Evolutionary conservation across 2,113 vertebrate species (phyloP), one percentile per base, ranked within the genome.

Genomic region (Callopanchax toddi): DNA sequence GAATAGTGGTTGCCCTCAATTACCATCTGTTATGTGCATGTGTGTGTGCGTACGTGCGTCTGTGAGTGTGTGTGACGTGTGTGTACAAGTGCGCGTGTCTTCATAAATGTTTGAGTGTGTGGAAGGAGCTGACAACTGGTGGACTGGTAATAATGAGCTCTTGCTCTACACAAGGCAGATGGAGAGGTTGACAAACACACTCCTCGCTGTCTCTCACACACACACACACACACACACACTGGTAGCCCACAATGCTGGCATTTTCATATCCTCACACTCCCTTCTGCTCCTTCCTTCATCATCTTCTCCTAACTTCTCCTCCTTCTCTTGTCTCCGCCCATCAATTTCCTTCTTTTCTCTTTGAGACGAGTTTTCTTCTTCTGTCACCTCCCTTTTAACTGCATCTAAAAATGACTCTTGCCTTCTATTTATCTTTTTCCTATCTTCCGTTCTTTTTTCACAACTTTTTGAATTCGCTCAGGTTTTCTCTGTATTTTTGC

Each of bases 1-100:
- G 83, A 91, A 89, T 90, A 87, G 89, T 89, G 88, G 88, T 87
- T 85, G 89, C 89, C 92, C 91, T 92, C 89, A 91, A 91, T 92
- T 91, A 91, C 90, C 90, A 91, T 91, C 90, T 91, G 89, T 87
- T 78, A 54, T 37, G 52, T 74, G 53, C 63, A 44, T 48, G 63
- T 20, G 32, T 54, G 65, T 60, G 45, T 56, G 34, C 58, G 53
- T 79, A 48, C 66, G 53, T 62, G 46, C 59, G 63, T 60, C 50
- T 58, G 61, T 45, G 55, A 70, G 67, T 49, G 58, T 68, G 75
- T 51, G 59, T 16, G 26, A 50, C 36, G 39, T 39, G 58, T 29
- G 43, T 64, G 61, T 66, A 54, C 48, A 50, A 21, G 55, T 67
- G 54, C 52, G 75, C 26, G 61, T 18, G 51, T 61, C 63, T 61